Percentiles rank a stretch among this genome's conserved stretches.
Conservation (phyloP, 2,113 vertebrate species). For the Campylomormyrus tamandua region DNA sequence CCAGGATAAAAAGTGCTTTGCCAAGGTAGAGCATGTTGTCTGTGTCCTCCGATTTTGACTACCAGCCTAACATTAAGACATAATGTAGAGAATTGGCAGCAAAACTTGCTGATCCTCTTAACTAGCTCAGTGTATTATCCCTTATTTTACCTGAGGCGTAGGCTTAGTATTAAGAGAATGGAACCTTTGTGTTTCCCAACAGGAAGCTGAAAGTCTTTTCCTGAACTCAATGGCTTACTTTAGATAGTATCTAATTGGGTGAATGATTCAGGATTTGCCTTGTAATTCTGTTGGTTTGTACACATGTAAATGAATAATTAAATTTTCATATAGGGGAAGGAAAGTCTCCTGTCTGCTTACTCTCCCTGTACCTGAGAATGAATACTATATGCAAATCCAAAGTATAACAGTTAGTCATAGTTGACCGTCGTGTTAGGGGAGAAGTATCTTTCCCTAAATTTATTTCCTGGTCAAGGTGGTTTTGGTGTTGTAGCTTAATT, state of each 20-base stretch:
- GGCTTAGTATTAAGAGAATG: not conserved
- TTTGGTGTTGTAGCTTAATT: not conserved
- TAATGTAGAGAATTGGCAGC: not conserved
- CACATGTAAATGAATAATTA: not conserved
- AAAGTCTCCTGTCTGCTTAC: not conserved
- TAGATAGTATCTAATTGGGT: not conserved
- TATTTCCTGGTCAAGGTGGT: not conserved
- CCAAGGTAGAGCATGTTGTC: slow-evolving; percentile 63
- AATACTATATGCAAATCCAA: not conserved
- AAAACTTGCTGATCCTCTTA: not conserved
- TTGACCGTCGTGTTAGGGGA: not conserved
- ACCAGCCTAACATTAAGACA: not conserved
- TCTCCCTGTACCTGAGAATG: not conserved
- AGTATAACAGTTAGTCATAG: not conserved
- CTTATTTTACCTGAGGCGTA: not conserved
- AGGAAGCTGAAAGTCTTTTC: not conserved
- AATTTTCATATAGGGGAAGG: not conserved
- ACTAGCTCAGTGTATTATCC: not conserved
- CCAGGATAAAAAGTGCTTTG: slow-evolving; percentile 93
- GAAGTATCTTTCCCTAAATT: not conserved
- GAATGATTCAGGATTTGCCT: not conserved
- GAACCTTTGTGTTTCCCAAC: not conserved
- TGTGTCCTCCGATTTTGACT: not conserved
- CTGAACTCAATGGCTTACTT: not conserved
- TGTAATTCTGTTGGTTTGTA: not conserved